Percentiles rank a stretch among this genome's conserved stretches.
phyloP scores from a whole-genome alignment of 2,888 invertebrate genomes.

The Tridacna crocea region DNA sequence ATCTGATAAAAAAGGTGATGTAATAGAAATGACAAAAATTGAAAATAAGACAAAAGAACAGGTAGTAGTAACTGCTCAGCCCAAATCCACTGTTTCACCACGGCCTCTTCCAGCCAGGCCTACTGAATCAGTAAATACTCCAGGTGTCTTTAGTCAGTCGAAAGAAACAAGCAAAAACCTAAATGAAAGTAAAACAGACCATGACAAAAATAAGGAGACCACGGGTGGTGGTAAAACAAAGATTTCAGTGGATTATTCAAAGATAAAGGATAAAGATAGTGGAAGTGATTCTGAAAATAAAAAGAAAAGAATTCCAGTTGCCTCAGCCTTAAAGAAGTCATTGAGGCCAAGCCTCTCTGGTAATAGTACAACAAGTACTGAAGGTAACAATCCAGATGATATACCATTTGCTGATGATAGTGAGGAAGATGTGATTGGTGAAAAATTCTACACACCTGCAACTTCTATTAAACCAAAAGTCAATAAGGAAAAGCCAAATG shows the following conservation, averaged over 20 bases:
- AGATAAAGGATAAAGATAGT: conserved; percentile 62
- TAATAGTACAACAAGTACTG: conserved; percentile 59
- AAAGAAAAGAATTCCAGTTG: conserved; percentile 76
- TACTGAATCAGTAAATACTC: neutral
- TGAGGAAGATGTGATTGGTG: conserved; percentile 67
- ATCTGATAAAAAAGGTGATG: neutral
- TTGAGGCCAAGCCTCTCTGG: conserved; percentile 58
- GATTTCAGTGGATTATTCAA: conserved; percentile 72
- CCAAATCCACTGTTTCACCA: conserved; percentile 11
- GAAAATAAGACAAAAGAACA: neutral
- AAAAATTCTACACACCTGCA: conserved; percentile 78
- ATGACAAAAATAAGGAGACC: conserved; percentile 27
- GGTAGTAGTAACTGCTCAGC: conserved; percentile 29
- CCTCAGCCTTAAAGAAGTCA: conserved; percentile 64
- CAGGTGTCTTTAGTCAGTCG: neutral
- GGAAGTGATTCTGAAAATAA: conserved; percentile 60
- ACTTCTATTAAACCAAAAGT: conserved; percentile 72
- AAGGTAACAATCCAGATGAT: conserved; percentile 62
- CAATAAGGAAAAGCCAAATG: conserved; percentile 48
- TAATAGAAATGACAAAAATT: neutral
- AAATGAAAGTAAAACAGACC: conserved; percentile 32
- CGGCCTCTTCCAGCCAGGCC: conserved; percentile 54
- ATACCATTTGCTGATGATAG: conserved; percentile 81
- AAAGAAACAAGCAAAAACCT: conserved; percentile 18
- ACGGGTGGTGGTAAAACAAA: conserved; percentile 57